Percentiles rank a stretch among this genome's conserved stretches.
phyloP scores from a whole-genome alignment of 2,113 vertebrate species.

The Microcebus tavaratra region DNA sequence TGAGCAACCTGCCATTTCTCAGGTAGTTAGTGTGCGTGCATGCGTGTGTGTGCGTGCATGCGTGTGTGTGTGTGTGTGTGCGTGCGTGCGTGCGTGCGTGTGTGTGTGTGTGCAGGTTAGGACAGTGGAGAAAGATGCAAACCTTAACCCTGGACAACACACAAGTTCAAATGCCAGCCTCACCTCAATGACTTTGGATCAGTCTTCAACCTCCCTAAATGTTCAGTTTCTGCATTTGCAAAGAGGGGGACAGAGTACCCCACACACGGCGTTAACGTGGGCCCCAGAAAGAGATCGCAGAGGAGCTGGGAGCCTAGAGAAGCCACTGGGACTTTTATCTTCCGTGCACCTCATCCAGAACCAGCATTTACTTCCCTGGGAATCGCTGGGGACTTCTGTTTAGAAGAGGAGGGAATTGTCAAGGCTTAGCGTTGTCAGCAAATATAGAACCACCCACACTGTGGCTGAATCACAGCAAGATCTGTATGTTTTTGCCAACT shows the following conservation, averaged over 20 bases:
- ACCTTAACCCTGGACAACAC: not conserved
- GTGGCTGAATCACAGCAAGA: not conserved
- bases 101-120: not conserved
- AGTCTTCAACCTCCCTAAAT: not conserved
- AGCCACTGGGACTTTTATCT: not conserved
- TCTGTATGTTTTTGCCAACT: not conserved
- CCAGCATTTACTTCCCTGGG: not conserved
- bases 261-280: fast-evolving
- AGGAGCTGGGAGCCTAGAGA: not conserved
- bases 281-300: not conserved
- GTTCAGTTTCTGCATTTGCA: not conserved
- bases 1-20: too few relatives aligned
- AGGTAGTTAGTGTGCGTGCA: too few relatives aligned
- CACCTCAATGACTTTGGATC: not conserved
- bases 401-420: not conserved
- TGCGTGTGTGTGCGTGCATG: too few relatives aligned
- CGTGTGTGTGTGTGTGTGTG: too few relatives aligned
- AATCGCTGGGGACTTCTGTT: not conserved
- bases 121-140: not conserved
- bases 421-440: not conserved
- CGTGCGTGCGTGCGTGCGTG: too few relatives aligned
- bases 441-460: not conserved
- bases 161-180: not conserved
- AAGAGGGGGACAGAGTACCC: not conserved
- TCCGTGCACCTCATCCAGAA: not conserved